phyloP scores from a whole-genome alignment of 2,797 vertebrate genomes.

The Falco concolor region DNA sequence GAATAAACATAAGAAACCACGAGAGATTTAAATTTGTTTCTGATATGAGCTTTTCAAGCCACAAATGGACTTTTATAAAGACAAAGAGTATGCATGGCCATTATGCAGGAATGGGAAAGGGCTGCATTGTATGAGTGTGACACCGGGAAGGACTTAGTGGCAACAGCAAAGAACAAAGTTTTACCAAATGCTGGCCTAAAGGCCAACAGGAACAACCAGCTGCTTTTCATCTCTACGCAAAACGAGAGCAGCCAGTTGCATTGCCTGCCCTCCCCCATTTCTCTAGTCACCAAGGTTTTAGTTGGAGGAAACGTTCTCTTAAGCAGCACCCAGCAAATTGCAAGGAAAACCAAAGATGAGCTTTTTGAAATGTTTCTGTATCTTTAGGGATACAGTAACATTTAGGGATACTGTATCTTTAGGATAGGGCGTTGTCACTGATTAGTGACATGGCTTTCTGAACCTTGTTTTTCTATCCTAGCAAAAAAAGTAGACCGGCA shows the following conservation, averaged over 20 bases:
- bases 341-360: neutral
- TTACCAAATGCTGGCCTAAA: neutral
- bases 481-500: neutral
- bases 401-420: neutral
- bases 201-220: neutral
- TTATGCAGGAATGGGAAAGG: neutral
- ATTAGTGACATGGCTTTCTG: rapidly evolving
- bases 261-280: neutral
- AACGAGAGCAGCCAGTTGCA: neutral
- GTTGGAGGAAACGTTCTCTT: neutral
- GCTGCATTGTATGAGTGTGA: neutral
- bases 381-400: neutral
- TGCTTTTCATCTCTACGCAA: neutral
- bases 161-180: neutral
- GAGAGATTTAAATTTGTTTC: neutral
- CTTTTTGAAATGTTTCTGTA: neutral
- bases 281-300: neutral
- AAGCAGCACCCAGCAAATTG: neutral
- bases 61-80: neutral
- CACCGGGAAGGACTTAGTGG: neutral
- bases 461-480: neutral
- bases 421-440: neutral
- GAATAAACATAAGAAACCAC: neutral
- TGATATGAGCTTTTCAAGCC: neutral
- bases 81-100: neutral